Conservation (phyloP, 2,113 vertebrate genomes). For the Colistium nudipinnis region DNA sequence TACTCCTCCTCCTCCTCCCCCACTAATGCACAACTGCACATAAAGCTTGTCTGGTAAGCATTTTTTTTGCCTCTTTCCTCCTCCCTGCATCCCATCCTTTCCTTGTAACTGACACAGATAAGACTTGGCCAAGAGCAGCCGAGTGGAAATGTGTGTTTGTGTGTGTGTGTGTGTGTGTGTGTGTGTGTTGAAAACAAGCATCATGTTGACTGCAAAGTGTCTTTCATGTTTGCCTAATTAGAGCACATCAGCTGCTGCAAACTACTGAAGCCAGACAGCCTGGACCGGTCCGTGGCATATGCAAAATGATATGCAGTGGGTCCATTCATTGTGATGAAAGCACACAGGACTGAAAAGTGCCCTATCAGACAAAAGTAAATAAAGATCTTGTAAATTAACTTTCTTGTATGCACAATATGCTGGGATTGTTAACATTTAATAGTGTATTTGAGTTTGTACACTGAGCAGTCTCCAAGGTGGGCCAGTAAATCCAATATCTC, state of each 20-base stretch:
- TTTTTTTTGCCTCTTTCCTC: constrained; percentile 59
- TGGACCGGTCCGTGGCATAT: constrained; percentile 7
- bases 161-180: neutral
- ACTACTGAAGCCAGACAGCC: constrained; percentile 40
- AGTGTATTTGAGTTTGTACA: constrained; percentile 40
- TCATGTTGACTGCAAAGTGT: constrained; percentile 61
- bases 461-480: constrained; percentile 41
- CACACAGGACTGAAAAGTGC: constrained; percentile 13
- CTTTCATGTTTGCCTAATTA: constrained; percentile 68
- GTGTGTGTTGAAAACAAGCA: constrained; percentile 48
- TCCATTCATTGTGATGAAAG: neutral
- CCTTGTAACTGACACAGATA: constrained; percentile 73
- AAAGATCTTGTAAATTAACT: constrained; percentile 21
- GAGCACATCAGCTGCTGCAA: constrained; percentile 47
- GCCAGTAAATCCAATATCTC: constrained; percentile 38
- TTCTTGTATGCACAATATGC: constrained; percentile 11
- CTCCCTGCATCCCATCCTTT: constrained; percentile 56
- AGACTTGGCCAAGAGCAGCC: constrained; percentile 71
- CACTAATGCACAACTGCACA: constrained; percentile 74
- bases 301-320: neutral
- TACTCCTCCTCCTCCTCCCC: constrained; percentile 44
- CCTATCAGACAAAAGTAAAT: constrained; percentile 25
- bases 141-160: constrained; percentile 39
- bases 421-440: constrained; percentile 31
- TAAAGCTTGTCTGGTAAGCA: constrained; percentile 78